Conservation (phyloP, 2,797 vertebrate species). For the Podarcis siculus region DNA sequence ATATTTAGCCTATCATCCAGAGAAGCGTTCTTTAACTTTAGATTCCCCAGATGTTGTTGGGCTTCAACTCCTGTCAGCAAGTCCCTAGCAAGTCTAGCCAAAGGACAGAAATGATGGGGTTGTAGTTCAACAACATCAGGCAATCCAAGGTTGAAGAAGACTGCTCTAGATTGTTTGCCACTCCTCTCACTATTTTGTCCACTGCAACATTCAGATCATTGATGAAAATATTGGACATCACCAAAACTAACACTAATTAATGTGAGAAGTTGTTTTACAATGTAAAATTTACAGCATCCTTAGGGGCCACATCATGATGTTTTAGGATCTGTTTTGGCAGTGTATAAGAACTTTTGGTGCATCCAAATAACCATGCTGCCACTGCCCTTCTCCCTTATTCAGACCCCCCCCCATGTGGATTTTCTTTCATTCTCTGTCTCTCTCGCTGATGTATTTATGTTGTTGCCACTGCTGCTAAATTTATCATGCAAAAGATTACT, state of each 20-base stretch:
- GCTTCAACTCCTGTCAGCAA: too few species aligned
- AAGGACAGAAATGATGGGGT: too few species aligned
- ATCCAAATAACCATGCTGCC: background rate
- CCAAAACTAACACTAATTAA: background rate
- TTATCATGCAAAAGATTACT: constrained; percentile 48
- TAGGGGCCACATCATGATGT: background rate
- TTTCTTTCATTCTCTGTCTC: background rate
- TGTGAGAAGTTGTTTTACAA: background rate
- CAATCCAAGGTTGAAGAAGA: too few species aligned
- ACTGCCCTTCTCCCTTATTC: background rate
- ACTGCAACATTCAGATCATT: background rate
- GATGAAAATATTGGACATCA: background rate
- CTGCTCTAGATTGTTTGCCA: background rate
- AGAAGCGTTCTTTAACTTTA: too few species aligned
- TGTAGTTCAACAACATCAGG: too few species aligned
- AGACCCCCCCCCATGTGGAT: background rate
- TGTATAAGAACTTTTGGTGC: background rate
- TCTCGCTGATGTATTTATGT: background rate
- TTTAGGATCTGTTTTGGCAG: background rate
- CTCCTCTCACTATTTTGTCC: background rate
- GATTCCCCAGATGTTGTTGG: too few species aligned
- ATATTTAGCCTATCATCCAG: background rate
- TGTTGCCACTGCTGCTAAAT: constrained; percentile 11
- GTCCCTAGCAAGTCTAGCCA: too few species aligned
- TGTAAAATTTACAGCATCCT: background rate